phyloP scores from a whole-genome alignment of 2,113 vertebrate species.

The Chaetops frenatus region DNA sequence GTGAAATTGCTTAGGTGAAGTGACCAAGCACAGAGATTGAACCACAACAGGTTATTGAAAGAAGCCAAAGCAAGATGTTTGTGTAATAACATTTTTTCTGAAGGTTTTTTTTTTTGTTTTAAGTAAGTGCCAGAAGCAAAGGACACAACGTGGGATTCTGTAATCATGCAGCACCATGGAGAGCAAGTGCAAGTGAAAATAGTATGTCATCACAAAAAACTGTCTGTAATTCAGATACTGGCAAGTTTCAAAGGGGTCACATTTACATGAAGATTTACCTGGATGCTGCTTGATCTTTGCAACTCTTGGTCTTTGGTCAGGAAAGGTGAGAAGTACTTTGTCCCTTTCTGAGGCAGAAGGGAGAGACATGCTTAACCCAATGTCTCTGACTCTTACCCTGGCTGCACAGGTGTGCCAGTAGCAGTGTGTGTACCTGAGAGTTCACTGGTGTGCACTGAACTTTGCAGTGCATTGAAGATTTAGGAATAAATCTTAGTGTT shows the following conservation, averaged over 20 bases:
- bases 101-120: background rate
- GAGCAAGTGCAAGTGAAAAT: background rate
- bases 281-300: background rate
- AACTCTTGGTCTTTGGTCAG: background rate
- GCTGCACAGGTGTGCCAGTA: background rate
- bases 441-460: background rate
- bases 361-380: background rate
- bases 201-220: background rate
- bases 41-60: background rate
- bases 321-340: background rate
- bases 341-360: background rate
- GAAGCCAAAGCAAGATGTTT: background rate
- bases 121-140: background rate
- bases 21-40: background rate
- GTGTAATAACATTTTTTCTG: background rate
- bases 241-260: background rate
- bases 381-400: rapidly evolving
- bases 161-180: background rate
- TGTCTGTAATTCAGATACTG: background rate
- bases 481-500: background rate
- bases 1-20: background rate
- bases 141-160: background rate
- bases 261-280: background rate
- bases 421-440: background rate
- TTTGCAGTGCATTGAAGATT: background rate